phyloP scores from a whole-genome alignment of 2,797 vertebrate genomes.

The Cynopterus sphinx region DNA sequence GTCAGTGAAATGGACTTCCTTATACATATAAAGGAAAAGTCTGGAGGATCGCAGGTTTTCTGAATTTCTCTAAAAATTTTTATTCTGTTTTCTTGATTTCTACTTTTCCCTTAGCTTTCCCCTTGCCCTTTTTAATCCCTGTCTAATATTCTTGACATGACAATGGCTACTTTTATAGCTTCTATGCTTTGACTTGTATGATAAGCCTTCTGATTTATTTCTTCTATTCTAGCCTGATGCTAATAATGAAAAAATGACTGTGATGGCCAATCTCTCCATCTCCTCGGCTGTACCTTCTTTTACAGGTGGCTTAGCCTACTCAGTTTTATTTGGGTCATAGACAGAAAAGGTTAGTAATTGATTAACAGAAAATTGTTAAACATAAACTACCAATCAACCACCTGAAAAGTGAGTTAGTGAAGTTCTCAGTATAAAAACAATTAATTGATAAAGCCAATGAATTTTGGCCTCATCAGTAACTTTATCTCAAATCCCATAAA shows the following conservation, averaged over 20 bases:
- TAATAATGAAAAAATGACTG: background rate
- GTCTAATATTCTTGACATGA: background rate
- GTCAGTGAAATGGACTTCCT: background rate
- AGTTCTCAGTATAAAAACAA: background rate
- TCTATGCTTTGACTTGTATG: background rate
- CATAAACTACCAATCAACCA: background rate
- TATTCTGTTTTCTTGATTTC: conserved; percentile 31
- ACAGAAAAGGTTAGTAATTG: background rate
- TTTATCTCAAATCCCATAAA: background rate
- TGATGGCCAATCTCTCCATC: background rate
- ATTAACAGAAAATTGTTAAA: background rate
- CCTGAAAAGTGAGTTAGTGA: conserved; percentile 9
- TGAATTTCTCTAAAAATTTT: conserved; percentile 5
- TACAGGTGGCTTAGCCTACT: background rate
- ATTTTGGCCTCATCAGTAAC: background rate
- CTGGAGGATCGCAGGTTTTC: background rate
- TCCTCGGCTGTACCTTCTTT: background rate
- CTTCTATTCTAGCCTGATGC: background rate
- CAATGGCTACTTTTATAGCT: background rate
- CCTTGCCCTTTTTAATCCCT: background rate
- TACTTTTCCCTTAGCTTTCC: background rate
- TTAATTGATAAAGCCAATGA: background rate
- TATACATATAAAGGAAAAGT: background rate
- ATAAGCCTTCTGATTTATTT: conserved; percentile 19
- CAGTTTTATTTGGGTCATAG: background rate